Evolutionary conservation across 2,113 vertebrate genomes (phyloP).

Genomic region (Sylvia atricapilla): DNA sequence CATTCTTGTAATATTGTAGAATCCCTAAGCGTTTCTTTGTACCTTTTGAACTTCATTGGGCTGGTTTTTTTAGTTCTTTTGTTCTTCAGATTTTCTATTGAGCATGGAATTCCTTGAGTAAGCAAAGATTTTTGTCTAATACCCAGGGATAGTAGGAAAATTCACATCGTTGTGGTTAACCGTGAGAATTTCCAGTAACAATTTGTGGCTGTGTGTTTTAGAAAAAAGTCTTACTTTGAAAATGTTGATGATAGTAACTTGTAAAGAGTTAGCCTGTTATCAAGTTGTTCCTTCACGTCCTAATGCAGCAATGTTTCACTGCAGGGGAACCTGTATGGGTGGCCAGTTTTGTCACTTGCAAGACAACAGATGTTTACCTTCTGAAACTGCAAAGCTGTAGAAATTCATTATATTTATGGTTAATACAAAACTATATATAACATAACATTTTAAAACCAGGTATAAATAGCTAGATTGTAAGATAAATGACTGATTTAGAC

Average conservation of each 20-base stretch:
- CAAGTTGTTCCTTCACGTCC: not conserved
- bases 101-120: conserved; percentile 37
- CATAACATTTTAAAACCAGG: not conserved
- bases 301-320: not conserved
- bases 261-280: not conserved
- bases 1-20: conserved; percentile 14
- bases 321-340: not conserved
- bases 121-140: conserved; percentile 28
- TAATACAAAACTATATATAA: not conserved
- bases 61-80: conserved; percentile 20
- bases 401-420: not conserved
- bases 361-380: not conserved
- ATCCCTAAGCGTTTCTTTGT: conserved; percentile 15
- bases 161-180: not conserved
- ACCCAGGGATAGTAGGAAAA: not conserved
- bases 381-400: not conserved
- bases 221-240: not conserved
- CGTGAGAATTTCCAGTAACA: not conserved
- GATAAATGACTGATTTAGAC: not conserved
- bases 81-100: conserved; percentile 36
- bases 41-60: not conserved
- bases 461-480: not conserved
- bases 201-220: not conserved
- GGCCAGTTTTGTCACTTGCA: not conserved
- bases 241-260: not conserved